Evolutionary conservation across 2,888 invertebrate species (phyloP), one percentile per base, ranked within the genome.

Genomic region (Spodoptera picta): DNA sequence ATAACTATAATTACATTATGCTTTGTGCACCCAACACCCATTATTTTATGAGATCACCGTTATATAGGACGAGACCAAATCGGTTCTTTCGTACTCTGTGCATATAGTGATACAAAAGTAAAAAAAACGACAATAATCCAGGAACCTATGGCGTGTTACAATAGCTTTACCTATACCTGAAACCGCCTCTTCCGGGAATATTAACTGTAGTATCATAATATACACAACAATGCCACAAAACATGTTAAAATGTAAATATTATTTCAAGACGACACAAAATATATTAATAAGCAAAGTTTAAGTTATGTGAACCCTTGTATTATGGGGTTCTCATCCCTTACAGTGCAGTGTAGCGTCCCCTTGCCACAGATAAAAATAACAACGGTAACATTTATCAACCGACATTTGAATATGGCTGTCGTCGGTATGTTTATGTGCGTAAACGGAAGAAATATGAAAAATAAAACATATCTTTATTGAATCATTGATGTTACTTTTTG

Each of bases 221-320:
- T 36, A 19, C 46, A 44, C 4, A 23, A 9, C 0, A 42, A 2
- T 24, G 6, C 27, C 23, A 31, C 10, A 46, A 46, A 48, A 56
- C 41, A 49, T 31, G n/a, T 31, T 1, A 1, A 4, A 49, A 59
- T 56, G 6, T 44, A 60, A 63, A 55, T 69, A 58, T 72, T 50
- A 57, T 68, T 58, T 55, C 54, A 62, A 74, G 60, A 71, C 66
- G 60, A 53, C 53, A 58, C 47, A 48, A 36, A 36, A 52, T 66
- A 47, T 45, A 59, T 51, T 73, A 71, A 75, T 73, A 73, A 73
- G 72, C 67, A 75, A 71, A 75, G 72, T 75, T 73, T 75, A 59
- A 73, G 63, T 67, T 71, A 71, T 58, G 55, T 60, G 73, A 63
- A 60, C 67, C 72, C 63, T 73, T 64, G 48, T 59, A 47, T 60